Evolutionary conservation across 2,113 vertebrate genomes (phyloP).

Genomic region (Cepphus grylle): DNA sequence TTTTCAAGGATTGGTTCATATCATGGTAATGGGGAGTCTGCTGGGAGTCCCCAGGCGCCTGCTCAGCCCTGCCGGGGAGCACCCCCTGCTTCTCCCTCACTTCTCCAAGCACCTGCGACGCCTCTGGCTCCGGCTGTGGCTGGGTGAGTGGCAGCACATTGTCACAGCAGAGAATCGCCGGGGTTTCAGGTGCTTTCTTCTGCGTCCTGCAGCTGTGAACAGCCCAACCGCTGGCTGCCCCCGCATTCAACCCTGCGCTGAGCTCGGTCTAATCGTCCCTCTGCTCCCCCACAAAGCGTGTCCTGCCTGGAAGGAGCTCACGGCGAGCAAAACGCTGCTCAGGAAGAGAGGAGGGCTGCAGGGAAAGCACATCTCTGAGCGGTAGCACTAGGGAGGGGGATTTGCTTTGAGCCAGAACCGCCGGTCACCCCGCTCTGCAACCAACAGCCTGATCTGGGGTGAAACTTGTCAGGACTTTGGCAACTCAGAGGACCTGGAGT

Average conservation of each 20-base stretch:
- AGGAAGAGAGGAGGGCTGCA: not conserved
- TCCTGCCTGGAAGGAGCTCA: not conserved
- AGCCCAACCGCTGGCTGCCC: not conserved
- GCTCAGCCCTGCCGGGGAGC: not conserved
- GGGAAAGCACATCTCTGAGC: not conserved
- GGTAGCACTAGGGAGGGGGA: not conserved
- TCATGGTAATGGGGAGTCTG: not conserved
- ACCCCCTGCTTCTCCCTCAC: not conserved
- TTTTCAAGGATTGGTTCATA: not conserved
- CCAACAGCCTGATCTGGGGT: not conserved
- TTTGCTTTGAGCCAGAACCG: not conserved
- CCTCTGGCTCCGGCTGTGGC: not conserved
- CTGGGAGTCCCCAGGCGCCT: not conserved
- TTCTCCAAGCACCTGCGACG: not conserved
- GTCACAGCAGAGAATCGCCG: not conserved
- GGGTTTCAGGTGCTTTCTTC: not conserved
- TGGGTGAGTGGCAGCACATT: not conserved
- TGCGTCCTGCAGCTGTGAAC: not conserved
- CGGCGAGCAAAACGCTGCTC: not conserved
- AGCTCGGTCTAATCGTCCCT: not conserved
- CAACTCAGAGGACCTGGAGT: not conserved
- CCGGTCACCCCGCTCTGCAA: not conserved
- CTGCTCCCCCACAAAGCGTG: not conserved
- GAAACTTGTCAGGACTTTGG: not conserved
- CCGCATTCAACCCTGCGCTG: not conserved